These are phyloP conservation scores for Agrotis puta DNA, from an alignment of 2,888 invertebrate species.

Conservation along the genomic window DNA sequence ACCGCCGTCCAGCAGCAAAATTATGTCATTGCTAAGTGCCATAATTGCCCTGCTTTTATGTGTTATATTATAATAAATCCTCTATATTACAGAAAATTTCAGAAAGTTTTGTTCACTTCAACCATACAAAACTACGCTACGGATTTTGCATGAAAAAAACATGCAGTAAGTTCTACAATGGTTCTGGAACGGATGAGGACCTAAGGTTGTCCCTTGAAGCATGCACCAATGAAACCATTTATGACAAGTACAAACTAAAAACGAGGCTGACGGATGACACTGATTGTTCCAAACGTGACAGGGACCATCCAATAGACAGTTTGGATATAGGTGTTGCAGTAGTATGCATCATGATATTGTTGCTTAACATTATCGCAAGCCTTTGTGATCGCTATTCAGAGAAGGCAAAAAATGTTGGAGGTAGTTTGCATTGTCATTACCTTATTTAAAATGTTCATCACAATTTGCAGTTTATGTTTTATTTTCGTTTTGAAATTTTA, in stretches of 20 bases:
- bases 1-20: too few species aligned
- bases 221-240: conserved; percentile 59
- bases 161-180: conserved; percentile 72
- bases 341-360: conserved; percentile 31
- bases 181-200: conserved; percentile 45
- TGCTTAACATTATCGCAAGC: conserved; percentile 51
- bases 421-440: background rate
- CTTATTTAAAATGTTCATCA: too few species aligned
- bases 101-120: conserved; percentile 77
- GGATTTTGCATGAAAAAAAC: conserved; percentile 79
- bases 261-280: conserved; percentile 31
- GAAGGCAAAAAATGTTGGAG: background rate
- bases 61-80: too few species aligned
- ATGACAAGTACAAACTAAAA: conserved; percentile 51
- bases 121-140: conserved; percentile 80
- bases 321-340: conserved; percentile 40
- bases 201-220: conserved; percentile 49
- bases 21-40: too few species aligned
- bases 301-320: conserved; percentile 16
- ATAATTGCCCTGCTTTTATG: too few species aligned
- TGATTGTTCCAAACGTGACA: conserved; percentile 43
- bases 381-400: conserved; percentile 33
- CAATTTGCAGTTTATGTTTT: too few species aligned
- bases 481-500: too few species aligned
- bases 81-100: conserved; percentile 79